Evolutionary conservation across 2,797 vertebrate genomes (phyloP).

Genomic region (Chelon auratus): DNA sequence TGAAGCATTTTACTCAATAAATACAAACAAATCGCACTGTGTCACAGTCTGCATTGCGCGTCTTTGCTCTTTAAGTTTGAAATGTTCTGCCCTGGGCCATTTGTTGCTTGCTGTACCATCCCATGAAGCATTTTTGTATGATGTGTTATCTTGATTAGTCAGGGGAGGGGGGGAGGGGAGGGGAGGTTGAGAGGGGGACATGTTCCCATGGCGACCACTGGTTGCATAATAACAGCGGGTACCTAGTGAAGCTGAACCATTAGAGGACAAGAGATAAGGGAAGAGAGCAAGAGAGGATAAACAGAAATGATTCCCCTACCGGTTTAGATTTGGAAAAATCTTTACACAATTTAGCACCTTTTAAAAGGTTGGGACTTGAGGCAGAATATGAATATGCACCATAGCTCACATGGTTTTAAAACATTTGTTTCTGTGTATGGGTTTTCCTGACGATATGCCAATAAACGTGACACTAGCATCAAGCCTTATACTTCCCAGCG

Average conservation of each 20-base stretch:
- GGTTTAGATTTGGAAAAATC: constrained; percentile 44
- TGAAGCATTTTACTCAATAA: constrained; percentile 60
- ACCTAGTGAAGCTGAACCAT: constrained; percentile 60
- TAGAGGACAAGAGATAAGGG: constrained; percentile 62
- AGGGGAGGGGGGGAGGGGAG: constrained; percentile 15
- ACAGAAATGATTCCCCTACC: constrained; percentile 40
- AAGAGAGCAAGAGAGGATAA: constrained; percentile 42
- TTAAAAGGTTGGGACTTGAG: constrained; percentile 20
- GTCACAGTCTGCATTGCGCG: constrained; percentile 35
- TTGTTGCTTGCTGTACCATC: constrained; percentile 66
- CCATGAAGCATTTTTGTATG: constrained; percentile 56
- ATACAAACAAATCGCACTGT: constrained; percentile 41
- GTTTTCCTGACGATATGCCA: constrained; percentile 1
- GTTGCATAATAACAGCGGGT: constrained; percentile 75
- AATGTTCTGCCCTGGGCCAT: constrained; percentile 49
- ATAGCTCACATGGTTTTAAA: constrained; percentile 6
- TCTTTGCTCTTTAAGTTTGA: constrained; percentile 59
- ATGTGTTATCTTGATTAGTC: constrained; percentile 61
- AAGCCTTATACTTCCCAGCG: background rate
- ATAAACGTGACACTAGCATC: constrained; percentile 6
- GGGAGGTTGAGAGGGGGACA: constrained; percentile 20
- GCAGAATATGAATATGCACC: constrained; percentile 2
- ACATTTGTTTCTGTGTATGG: constrained; percentile 24
- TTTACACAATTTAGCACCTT: background rate
- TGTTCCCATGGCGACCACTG: constrained; percentile 76